Evolutionary conservation across 2,113 vertebrate species (phyloP).

Genomic region (Syrrhaptes paradoxus): DNA sequence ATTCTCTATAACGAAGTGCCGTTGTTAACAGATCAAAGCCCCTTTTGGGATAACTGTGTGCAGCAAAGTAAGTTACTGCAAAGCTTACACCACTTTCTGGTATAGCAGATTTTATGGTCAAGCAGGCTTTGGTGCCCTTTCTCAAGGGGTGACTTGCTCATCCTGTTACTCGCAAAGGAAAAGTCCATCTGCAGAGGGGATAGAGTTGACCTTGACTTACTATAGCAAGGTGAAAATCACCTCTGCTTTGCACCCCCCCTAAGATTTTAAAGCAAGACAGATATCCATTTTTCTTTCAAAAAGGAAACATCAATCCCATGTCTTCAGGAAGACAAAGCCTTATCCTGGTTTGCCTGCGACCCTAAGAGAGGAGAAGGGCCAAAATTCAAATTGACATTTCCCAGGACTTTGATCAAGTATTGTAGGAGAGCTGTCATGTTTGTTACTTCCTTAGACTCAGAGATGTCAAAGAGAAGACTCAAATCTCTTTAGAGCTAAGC

Average conservation of each 20-base stretch:
- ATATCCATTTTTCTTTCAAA: neutral
- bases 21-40: neutral
- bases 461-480: neutral
- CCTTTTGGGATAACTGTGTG: neutral
- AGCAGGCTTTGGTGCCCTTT: neutral
- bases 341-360: accelerated
- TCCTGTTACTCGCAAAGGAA: neutral
- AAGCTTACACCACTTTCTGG: neutral
- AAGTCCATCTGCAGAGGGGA: neutral
- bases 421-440: neutral
- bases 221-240: neutral
- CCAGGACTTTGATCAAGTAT: neutral
- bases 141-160: neutral
- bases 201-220: neutral
- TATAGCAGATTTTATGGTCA: neutral
- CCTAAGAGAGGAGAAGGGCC: neutral
- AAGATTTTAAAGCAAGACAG: neutral
- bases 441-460: neutral
- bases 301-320: no score
- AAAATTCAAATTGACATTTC: neutral
- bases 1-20: neutral
- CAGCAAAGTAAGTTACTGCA: neutral
- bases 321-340: neutral
- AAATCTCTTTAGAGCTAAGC: neutral
- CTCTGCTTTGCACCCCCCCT: neutral